phyloP scores from a whole-genome alignment of 2,888 invertebrate species.

The Zygothrica quintamaculata region DNA sequence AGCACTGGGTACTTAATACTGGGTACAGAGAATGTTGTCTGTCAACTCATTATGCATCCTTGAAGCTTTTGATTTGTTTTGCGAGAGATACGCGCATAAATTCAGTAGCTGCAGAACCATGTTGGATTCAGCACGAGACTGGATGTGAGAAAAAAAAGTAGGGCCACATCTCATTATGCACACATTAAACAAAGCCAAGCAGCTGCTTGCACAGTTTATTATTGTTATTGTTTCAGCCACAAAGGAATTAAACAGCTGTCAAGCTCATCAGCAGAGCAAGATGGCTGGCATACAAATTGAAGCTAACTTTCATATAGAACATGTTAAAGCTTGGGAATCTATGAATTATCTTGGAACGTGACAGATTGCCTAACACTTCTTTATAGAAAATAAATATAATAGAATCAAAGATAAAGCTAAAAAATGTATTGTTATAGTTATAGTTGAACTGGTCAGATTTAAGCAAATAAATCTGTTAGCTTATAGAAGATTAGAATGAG shows the following conservation, averaged over 20 bases:
- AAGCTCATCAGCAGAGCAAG: constrained; percentile 54
- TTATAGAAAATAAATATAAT: no score
- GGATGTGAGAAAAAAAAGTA: constrained; percentile 14
- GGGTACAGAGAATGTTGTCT: constrained; percentile 19
- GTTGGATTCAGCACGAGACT: constrained; percentile 1
- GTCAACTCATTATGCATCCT: constrained; percentile 75
- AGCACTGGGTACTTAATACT: constrained; percentile 1
- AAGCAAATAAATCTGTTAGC: no score
- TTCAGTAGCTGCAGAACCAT: constrained; percentile 47
- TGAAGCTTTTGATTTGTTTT: constrained; percentile 69
- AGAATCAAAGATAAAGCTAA: no score
- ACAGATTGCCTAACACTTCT: no score
- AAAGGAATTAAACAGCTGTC: constrained; percentile 74
- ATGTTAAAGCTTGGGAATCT: no score
- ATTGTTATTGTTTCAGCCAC: constrained; percentile 75
- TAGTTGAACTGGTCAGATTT: no score
- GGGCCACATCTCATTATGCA: constrained; percentile 71
- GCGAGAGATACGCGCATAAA: constrained; percentile 70
- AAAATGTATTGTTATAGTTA: no score
- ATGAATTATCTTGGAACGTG: no score
- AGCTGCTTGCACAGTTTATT: constrained; percentile 49
- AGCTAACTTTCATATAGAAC: constrained; percentile 14
- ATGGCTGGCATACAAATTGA: constrained; percentile 10
- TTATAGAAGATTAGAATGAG: no score
- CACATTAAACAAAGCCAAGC: constrained; percentile 59